Percentiles rank a stretch among this genome's conserved stretches.
Evolutionary conservation across 2,113 vertebrate genomes (phyloP).

Genomic region (Carettochelys insculpta): DNA sequence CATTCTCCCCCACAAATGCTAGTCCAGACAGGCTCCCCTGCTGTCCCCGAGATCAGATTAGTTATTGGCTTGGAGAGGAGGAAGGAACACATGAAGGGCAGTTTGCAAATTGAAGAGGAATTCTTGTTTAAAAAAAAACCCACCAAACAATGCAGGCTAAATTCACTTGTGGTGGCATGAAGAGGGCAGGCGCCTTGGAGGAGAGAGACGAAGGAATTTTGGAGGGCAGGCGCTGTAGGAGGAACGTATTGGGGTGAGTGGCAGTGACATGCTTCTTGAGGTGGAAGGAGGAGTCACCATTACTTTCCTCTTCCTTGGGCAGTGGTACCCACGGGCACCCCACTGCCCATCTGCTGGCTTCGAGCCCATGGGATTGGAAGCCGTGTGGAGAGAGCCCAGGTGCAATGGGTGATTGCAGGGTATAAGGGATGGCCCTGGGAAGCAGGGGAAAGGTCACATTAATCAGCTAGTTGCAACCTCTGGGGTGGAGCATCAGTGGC

Average conservation of each 20-base stretch:
- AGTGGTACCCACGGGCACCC: not conserved
- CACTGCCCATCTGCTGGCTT: not conserved
- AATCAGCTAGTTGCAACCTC: not conserved
- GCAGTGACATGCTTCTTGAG: not conserved
- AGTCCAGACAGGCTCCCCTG: not conserved
- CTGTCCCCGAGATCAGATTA: not conserved
- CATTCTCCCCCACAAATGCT: not conserved
- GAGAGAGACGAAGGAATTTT: not conserved
- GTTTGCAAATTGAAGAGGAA: not conserved
- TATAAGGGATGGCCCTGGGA: no score
- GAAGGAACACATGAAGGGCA: not conserved
- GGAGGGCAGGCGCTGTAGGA: not conserved
- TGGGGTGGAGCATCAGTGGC: not conserved
- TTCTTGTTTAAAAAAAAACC: not conserved
- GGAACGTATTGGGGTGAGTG: not conserved
- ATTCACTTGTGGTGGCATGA: not conserved
- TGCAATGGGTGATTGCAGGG: not conserved
- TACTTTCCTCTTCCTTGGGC: not conserved
- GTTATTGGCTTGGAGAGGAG: not conserved
- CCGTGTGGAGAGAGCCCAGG: not conserved
- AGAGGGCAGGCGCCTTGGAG: not conserved
- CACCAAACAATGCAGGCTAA: no score
- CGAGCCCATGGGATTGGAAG: not conserved
- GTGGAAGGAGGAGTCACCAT: no score
- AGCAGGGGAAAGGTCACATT: not conserved